Base-by-base conservation (phyloP, 2,797 vertebrate genomes). In the Pyrocephalus nanus region DNA sequence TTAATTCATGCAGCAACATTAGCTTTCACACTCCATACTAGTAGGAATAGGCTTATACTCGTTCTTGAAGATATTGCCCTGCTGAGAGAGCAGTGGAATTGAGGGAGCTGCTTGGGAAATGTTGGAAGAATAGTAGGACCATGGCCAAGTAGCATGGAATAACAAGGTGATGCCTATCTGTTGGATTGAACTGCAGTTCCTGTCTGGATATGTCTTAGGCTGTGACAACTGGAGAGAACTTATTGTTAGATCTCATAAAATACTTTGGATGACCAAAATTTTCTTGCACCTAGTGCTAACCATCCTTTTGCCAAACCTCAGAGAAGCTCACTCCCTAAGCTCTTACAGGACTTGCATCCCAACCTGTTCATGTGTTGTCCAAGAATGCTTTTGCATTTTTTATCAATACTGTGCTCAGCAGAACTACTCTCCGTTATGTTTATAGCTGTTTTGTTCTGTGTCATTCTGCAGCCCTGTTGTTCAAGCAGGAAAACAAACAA, bases 401-500 rank as follows among this genome's bases (percentile, higher is more conserved):
- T 50, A 36, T 81, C 57, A 47, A 36, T 12, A 4, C 7, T 77
- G 13, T 66, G 50, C 42, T 70, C 42, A 47, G 42, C 25, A 71
- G 78, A 82, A 27, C 36, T 69, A 21, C 26, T 95, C 32, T 79
- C 48, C 8, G 23, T 62, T 82, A 22, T 30, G n/a, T 50, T 84
- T 32, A 7, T 69, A 67, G 57, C 40, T 80, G 12, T 69, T 69
- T 51, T 38, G 20, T 84, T 66, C 58, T 74, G 18, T 81, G 77
- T 89, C 57, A 51, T 85, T 90, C 38, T 92, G 55, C 32, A 76
- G 74, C n/a, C 43, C 48, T 89, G 70, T 83, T 87, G 19, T 93
- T 95, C 78, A 69, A 88, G 54, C 51, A 94, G 74, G 42, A 89
- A 94, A 92, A 82, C 86, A 95, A 94, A 91, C 60, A 93, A 92